phyloP scores from a whole-genome alignment of 2,888 invertebrate species.

The Chloroclysta siterata region DNA sequence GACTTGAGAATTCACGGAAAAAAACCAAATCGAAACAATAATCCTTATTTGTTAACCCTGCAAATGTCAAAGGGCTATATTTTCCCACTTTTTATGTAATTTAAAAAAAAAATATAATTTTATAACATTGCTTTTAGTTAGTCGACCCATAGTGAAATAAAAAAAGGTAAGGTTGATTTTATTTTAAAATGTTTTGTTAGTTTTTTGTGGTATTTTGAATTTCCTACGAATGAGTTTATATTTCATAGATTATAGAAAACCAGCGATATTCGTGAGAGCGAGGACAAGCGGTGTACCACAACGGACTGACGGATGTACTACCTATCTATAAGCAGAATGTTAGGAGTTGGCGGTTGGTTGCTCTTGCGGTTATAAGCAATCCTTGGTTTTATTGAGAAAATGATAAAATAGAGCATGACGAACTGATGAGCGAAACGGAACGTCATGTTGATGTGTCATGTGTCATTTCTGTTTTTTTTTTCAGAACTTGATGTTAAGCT shows the following conservation, averaged over 20 bases:
- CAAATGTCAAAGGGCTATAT: too few species aligned
- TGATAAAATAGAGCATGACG: constrained; percentile 31
- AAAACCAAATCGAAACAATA: too few species aligned
- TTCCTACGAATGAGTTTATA: constrained; percentile 16
- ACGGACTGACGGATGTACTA: constrained; percentile 30
- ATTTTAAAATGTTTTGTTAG: neutral
- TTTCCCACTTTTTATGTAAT: too few species aligned
- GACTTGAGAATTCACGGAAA: too few species aligned
- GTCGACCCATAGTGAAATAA: too few species aligned
- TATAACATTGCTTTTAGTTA: too few species aligned
- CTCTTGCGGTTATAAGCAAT: constrained; percentile 26
- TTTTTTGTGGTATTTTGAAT: neutral
- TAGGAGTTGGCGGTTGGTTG: constrained; percentile 22
- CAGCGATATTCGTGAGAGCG: constrained; percentile 56
- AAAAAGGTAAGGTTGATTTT: neutral
- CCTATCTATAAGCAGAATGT: constrained; percentile 28
- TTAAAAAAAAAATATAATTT: too few species aligned
- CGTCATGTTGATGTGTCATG: constrained; percentile 19
- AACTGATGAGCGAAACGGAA: constrained; percentile 34
- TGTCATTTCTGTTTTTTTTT: constrained; percentile 10
- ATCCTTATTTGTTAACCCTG: too few species aligned
- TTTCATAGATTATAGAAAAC: constrained; percentile 45
- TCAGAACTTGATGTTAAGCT: neutral
- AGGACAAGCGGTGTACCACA: constrained; percentile 48
- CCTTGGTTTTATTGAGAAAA: constrained; percentile 25